phyloP scores from a whole-genome alignment of 2,797 vertebrate genomes.

The Intellagama lesueurii region DNA sequence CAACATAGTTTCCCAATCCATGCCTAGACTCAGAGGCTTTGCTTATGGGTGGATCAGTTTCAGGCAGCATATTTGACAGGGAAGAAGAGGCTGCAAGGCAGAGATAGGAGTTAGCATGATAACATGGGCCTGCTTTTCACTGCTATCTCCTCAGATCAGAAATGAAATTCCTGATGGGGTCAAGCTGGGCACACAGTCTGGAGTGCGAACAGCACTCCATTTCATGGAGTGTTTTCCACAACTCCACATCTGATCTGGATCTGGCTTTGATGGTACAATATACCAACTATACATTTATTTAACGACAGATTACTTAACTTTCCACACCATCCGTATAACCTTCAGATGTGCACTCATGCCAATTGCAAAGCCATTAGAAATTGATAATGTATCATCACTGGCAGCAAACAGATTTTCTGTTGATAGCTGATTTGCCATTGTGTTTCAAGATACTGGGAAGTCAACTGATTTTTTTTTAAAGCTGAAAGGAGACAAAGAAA shows the following conservation, averaged over 20 bases:
- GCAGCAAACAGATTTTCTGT: not conserved
- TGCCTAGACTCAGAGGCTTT: not conserved
- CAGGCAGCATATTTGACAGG: not conserved
- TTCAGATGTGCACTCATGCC: not conserved
- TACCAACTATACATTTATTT: not conserved
- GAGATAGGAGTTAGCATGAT: not conserved
- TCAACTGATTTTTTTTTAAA: not conserved
- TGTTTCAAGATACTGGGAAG: not conserved
- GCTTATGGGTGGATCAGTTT: not conserved
- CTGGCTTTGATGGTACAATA: not conserved
- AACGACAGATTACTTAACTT: not conserved
- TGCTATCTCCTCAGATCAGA: not conserved
- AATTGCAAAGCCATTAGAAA: not conserved
- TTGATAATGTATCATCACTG: too few species aligned
- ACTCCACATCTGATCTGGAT: not conserved
- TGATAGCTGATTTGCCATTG: not conserved
- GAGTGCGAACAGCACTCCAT: not conserved
- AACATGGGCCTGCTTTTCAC: not conserved
- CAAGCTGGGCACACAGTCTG: not conserved
- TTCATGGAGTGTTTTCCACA: not conserved
- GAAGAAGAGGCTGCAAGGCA: slow-evolving; percentile 7
- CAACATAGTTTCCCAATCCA: not conserved
- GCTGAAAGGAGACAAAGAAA: not conserved
- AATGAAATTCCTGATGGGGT: not conserved
- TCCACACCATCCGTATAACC: too few species aligned